Evolutionary conservation across 2,797 vertebrate genomes (phyloP).

Genomic region (Meda fulgida): DNA sequence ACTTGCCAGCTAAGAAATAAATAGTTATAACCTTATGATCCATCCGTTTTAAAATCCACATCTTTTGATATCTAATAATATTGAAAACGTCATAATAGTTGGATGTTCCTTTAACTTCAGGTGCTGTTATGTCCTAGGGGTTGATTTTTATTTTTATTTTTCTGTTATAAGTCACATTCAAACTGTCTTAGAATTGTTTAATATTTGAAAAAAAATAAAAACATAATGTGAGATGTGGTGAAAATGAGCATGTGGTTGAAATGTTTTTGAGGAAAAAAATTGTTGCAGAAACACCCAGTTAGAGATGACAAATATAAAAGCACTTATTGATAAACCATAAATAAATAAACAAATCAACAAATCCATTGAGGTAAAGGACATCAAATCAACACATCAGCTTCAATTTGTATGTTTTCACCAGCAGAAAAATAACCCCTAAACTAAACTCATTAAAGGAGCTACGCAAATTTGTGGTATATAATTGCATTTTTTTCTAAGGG

Average conservation of each 20-base stretch:
- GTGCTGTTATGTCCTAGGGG: neutral
- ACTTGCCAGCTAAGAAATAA: too few relatives aligned
- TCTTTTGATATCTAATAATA: neutral
- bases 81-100: neutral
- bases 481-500: neutral
- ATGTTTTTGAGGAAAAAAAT: neutral
- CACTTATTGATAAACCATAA: neutral
- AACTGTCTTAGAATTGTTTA: neutral
- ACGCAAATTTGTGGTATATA: neutral
- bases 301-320: neutral
- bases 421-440: neutral
- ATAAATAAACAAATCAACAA: neutral
- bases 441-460: neutral
- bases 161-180: neutral
- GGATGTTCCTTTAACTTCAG: neutral
- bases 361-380: neutral
- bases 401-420: neutral
- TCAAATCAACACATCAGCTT: neutral
- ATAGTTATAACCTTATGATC: too few relatives aligned
- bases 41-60: too few relatives aligned
- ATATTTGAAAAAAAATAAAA: too few relatives aligned
- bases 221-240: neutral
- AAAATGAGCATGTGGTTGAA: neutral
- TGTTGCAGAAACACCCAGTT: neutral
- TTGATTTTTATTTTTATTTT: neutral